Evolutionary conservation across 2,888 invertebrate species (phyloP).

Genomic region (Lapara coniferarum): DNA sequence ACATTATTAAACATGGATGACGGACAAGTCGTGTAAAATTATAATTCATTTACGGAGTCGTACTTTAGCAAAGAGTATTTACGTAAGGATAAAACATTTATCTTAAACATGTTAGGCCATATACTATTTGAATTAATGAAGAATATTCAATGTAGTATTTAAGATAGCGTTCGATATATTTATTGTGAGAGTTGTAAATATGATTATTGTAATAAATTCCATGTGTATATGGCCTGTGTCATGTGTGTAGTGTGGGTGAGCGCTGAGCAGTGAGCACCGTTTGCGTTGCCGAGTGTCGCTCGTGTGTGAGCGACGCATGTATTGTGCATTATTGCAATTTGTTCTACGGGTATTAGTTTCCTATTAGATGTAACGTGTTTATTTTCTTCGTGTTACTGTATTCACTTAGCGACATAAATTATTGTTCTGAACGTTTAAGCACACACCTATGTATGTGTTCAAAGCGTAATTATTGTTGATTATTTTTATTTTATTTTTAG

Average conservation of each 20-base stretch:
- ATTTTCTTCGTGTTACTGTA: slow-evolving; percentile 70
- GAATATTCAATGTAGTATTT: slow-evolving; percentile 34
- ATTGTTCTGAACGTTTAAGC: slow-evolving; percentile 67
- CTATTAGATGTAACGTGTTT: slow-evolving; percentile 79
- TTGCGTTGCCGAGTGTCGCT: slow-evolving; percentile 33
- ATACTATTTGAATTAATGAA: slow-evolving; percentile 45
- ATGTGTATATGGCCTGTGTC: slow-evolving; percentile 34
- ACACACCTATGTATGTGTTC: slow-evolving; percentile 69
- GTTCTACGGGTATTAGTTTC: slow-evolving; percentile 85
- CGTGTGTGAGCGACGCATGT: slow-evolving; percentile 37
- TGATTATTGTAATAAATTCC: slow-evolving; percentile 35
- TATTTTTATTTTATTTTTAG: slow-evolving; percentile 76
- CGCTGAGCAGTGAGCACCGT: slow-evolving; percentile 27
- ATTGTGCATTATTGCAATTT: slow-evolving; percentile 72
- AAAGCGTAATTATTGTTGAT: slow-evolving; percentile 76
- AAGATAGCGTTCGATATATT: slow-evolving; percentile 34
- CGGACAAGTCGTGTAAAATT: slow-evolving; percentile 14
- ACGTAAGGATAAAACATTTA: slow-evolving; percentile 32
- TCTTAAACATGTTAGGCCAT: slow-evolving; percentile 48
- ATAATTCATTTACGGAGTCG: slow-evolving; percentile 23
- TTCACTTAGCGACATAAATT: slow-evolving; percentile 52
- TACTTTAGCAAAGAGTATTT: slow-evolving; percentile 37
- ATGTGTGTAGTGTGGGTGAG: slow-evolving; percentile 37
- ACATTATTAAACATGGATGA: slow-evolving; percentile 27
- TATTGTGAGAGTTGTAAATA: slow-evolving; percentile 39